phyloP scores from a whole-genome alignment of 2,113 vertebrate species.

The Micronycteris hirsuta region DNA sequence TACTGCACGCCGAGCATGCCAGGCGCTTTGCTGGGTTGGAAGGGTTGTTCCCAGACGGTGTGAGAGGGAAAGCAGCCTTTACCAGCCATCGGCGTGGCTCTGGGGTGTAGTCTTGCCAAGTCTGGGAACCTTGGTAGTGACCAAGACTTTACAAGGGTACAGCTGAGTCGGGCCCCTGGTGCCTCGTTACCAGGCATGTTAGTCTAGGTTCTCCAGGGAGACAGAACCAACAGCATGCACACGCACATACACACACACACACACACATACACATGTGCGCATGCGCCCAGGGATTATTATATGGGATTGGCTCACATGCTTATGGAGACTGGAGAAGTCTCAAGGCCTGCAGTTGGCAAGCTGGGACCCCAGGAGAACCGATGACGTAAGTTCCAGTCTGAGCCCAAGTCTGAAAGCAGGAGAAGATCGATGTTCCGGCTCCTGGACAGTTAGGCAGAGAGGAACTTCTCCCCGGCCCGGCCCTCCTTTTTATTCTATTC shows the following conservation, averaged over 20 bases:
- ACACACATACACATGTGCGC: too few relatives aligned
- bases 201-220: neutral
- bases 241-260: accelerated
- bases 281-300: neutral
- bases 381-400: neutral
- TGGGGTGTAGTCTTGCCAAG: neutral
- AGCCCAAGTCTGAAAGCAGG: neutral
- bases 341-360: neutral
- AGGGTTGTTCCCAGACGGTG: neutral
- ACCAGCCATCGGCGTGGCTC: neutral
- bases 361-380: neutral
- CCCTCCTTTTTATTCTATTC: too few relatives aligned
- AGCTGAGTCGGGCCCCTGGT: neutral
- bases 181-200: neutral
- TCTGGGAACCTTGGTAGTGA: neutral
- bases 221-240: neutral
- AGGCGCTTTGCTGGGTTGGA: neutral
- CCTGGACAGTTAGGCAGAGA: neutral
- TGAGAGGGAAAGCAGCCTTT: neutral
- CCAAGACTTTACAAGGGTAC: neutral
- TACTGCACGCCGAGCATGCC: neutral
- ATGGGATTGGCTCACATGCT: neutral
- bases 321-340: neutral
- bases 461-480: neutral
- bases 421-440: neutral